Base-by-base conservation (phyloP, 2,113 vertebrate species). In the Cyrtonyx montezumae region DNA sequence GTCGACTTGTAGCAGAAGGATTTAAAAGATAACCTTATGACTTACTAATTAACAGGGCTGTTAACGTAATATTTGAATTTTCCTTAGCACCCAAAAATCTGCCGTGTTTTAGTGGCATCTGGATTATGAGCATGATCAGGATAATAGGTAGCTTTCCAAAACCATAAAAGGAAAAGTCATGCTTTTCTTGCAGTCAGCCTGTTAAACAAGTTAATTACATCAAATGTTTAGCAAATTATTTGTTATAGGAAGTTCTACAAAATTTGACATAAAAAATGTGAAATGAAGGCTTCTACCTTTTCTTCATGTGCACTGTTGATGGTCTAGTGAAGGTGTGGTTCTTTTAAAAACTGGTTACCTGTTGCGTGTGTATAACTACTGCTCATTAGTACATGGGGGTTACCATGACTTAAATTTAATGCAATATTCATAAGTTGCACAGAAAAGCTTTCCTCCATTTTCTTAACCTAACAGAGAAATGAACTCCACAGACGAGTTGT, bases 21-120 rank as follows among this genome's bases (percentile, higher is more conserved):
- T 84, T 86, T 93, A 23, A 80, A 84, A 93, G 30, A 69, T 77
- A 63, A 37, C n/a, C 53, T 90, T 51, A 18, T 70, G 8, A 5
- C 66, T 93, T 95, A 25, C 79, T 91, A 80, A 84, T 67, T 67
- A 62, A 79, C 30, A 69, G 91, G 80, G 22, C 25, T 95, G 51
- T 48, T 67, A 95, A 51, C n/a, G 18, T 74, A 91, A 75, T 79
- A 63, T 49, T 94, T 30, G 43, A 69, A 11, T 91, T 88, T 92
- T 91, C 32, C 48, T 76, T 91, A 95, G 63, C 34, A 46, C 17
- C 10, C 77, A 92, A 89, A 51, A 45, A 76, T 61, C 79, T 70
- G 36, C 53, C 17, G 37, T 93, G 74, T 40, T 21, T 90, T 87
- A 68, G 40, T 58, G 42, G 30, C 28, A 75, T 53, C 40, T 94